Conservation (phyloP, 2,888 invertebrate genomes). For the Melanargia galathea region DNA sequence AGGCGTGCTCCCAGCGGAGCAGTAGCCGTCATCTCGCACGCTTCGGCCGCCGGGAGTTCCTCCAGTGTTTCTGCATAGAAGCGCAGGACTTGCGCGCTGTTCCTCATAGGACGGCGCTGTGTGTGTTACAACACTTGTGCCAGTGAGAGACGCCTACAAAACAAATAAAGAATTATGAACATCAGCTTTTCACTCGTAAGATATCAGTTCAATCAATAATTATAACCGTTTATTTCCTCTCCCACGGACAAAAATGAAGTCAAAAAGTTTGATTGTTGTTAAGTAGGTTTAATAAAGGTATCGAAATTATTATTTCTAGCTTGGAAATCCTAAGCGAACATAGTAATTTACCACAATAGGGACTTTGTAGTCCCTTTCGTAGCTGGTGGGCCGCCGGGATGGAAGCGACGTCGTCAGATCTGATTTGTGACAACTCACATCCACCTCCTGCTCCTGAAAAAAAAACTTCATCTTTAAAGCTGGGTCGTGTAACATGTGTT, state of each 20-base stretch:
- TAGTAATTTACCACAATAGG: constrained; percentile 48
- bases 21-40: constrained; percentile 85
- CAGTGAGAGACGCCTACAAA: constrained; percentile 62
- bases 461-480: too few species aligned
- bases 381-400: constrained; percentile 52
- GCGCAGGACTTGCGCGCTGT: constrained; percentile 72
- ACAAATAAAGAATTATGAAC: constrained; percentile 27
- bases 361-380: constrained; percentile 59
- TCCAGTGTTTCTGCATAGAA: constrained; percentile 61
- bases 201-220: too few species aligned
- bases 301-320: too few species aligned
- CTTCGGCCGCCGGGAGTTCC: constrained; percentile 73
- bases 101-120: constrained; percentile 76
- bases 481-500: too few species aligned
- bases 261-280: too few species aligned
- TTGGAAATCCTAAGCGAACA: neutral
- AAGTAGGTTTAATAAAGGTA: too few species aligned
- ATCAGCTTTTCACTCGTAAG: too few species aligned
- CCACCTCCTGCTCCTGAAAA: constrained; percentile 58
- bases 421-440: constrained; percentile 54
- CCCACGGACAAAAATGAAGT: too few species aligned
- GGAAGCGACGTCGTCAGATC: constrained; percentile 56
- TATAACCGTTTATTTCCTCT: too few species aligned
- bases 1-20: constrained; percentile 85
- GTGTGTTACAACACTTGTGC: constrained; percentile 65